Base-by-base conservation (phyloP, 2,888 invertebrate species). In the Pinctada fucata region DNA sequence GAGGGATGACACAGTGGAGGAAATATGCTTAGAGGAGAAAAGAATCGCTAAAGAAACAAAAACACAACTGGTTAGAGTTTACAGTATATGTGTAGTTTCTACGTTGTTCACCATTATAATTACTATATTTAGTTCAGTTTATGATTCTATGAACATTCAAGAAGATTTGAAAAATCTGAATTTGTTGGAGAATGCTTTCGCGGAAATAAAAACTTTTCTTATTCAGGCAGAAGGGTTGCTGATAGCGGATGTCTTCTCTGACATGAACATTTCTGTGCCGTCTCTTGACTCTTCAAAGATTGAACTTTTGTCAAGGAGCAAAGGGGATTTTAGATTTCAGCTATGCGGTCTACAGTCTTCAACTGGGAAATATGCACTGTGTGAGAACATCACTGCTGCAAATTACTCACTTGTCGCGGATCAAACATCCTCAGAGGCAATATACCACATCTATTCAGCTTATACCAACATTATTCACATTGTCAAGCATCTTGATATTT, bases 71-170 rank as follows among this genome's bases (percentile, higher is more conserved):
- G 45, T 52, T 16, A 51, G 52, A 45, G 72, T 72, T 2, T 72
- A 72, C 58, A 10, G 16, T 2, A 52, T 58, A 16, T 72, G 72
- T 52, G 72, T 72, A 31, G 31, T 72, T 6, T 52, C 72, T 2
- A 58, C 58, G 2, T 47, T 65, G 47, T n/a, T 65, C 45, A 66
- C 66, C 3, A 45, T 73, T 6, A 65, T 49, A 2, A 45, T 73
- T 13, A 65, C 73, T 8, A n/a, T 50, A 3, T 50, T 73, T 45
- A 63, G 64, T 16, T 48, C 64, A n/a, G 58, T 72, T 8, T 52
- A 52, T 10, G 72, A 72, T 58, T 72, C 72, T 45, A 31, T 72
- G 3, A 72, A 58, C 45, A 72, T 72, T 10, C 58, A 58, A 58
- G 6, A 6, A 10, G 58, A 58, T 58, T 10, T 58, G 58, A 13